These are phyloP conservation scores for Anabacerthia variegaticeps DNA, from an alignment of 2,797 vertebrate species.

Conservation along the genomic window DNA sequence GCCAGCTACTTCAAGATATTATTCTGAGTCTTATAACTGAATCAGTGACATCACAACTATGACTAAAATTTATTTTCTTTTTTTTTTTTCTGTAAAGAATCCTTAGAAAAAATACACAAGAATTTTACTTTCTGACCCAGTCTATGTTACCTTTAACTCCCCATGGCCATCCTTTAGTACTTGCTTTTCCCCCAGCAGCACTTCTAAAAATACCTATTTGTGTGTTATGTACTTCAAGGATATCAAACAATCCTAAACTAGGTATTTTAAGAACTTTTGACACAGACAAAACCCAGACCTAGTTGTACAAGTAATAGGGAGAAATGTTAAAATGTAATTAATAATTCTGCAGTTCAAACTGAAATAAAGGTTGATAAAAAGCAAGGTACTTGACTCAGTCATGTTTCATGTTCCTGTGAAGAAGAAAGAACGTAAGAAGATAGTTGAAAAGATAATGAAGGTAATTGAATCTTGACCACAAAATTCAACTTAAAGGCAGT, in stretches of 20 bases:
- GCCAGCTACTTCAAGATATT: constrained; percentile 27
- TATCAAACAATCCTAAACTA: not conserved
- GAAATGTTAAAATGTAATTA: not conserved
- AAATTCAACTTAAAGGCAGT: not conserved
- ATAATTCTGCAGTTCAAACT: not conserved
- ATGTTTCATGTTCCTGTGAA: not conserved
- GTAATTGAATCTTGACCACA: not conserved
- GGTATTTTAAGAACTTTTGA: not conserved
- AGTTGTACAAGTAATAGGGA: not conserved
- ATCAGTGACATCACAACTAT: not conserved
- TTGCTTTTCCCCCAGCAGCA: not conserved
- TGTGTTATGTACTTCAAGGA: not conserved
- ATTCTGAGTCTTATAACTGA: not conserved
- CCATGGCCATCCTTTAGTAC: not conserved
- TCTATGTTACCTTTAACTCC: not conserved
- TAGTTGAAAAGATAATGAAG: not conserved
- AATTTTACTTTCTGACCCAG: not conserved
- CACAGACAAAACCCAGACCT: not conserved
- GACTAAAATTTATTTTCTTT: not conserved
- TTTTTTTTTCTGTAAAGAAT: not conserved
- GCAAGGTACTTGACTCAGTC: not conserved
- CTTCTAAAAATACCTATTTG: not conserved
- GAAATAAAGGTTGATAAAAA: not conserved
- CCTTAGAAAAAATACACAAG: not conserved
- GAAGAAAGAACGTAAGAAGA: not conserved